phyloP scores from a whole-genome alignment of 2,113 vertebrate genomes.

The Limanda limanda region DNA sequence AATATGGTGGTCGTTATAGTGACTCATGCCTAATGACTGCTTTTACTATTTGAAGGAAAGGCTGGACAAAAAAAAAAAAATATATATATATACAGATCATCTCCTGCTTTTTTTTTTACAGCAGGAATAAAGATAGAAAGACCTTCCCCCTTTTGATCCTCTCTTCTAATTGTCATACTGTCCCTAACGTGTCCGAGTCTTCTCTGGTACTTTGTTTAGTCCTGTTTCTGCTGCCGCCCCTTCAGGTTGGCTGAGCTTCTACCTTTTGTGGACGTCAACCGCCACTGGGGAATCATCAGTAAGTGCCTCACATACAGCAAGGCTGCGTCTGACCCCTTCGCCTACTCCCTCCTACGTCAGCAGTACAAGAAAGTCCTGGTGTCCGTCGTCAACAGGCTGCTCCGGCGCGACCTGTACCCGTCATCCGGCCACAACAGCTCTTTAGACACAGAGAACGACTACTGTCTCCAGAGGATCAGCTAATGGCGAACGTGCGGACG shows the following conservation, averaged over 20 bases:
- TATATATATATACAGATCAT: too few species aligned
- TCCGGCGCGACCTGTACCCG: constrained; percentile 87
- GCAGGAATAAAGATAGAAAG: neutral
- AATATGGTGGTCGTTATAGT: too few species aligned
- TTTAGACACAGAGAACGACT: constrained; percentile 87
- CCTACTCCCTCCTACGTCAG: constrained; percentile 87
- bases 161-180: neutral
- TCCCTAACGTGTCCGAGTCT: neutral
- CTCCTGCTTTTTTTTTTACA: too few species aligned
- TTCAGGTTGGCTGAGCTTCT: constrained; percentile 87
- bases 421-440: constrained; percentile 88
- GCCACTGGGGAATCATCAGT: constrained; percentile 88
- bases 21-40: too few species aligned
- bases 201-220: neutral
- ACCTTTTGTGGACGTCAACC: constrained; percentile 86
- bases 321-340: constrained; percentile 86
- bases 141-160: neutral
- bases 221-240: constrained; percentile 29
- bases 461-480: constrained; percentile 87
- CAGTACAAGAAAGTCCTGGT: constrained; percentile 88
- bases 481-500: constrained; percentile 59
- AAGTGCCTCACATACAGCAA: constrained; percentile 91
- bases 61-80: too few species aligned
- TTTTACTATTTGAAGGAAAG: neutral
- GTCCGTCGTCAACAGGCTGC: constrained; percentile 82